Base-by-base conservation (phyloP, 2,888 invertebrate genomes). In the Orgyia antiqua region DNA sequence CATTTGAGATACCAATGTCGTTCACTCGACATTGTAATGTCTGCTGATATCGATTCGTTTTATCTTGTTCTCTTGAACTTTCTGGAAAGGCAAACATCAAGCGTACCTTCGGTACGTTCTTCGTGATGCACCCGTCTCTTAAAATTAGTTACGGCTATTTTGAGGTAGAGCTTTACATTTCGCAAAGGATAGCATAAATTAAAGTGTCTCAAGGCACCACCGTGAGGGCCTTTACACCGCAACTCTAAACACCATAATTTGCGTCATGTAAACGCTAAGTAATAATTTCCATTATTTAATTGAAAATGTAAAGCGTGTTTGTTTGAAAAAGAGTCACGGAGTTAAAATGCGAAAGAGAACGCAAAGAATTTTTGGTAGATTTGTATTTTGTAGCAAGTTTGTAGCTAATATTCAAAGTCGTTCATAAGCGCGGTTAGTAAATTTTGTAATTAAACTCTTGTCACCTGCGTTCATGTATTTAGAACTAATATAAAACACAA, bases 91-190 rank as follows among this genome's bases (percentile, higher is more conserved):
- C 39, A 17, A 23, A 10, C 10, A 28, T 4, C 15, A 15, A 15
- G 6, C 15, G 6, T 15, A 4, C 15, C 4, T 6, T 4, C 4
- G 15, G 4, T 15, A 15, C 4, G 15, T 4, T 69, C 59, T 58
- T 60, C 68, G 58, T 50, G 46, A 43, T 53, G 55, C 48, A 71
- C 74, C 74, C 69, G 15, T 4, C 15, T 59, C 66, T 60, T 73
- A 75, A 79, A 75, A 73, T 75, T 71, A 58, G 68, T 63, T 68
- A 59, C 48, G 60, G 50, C 57, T 57, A 63, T 62, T 56, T 55
- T 46, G 59, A 59, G 65, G 63, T 56, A 45, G 33, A 33, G 29
- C n/a, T n/a, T n/a, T n/a, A n/a, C n/a, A n/a, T n/a, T n/a, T n/a
- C 39, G 51, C 27, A 51, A 56, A 47, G 45, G 61, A 56, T 56